Base-by-base conservation (phyloP, 2,888 invertebrate genomes). In the Cataglyphis rosenhaueri region DNA sequence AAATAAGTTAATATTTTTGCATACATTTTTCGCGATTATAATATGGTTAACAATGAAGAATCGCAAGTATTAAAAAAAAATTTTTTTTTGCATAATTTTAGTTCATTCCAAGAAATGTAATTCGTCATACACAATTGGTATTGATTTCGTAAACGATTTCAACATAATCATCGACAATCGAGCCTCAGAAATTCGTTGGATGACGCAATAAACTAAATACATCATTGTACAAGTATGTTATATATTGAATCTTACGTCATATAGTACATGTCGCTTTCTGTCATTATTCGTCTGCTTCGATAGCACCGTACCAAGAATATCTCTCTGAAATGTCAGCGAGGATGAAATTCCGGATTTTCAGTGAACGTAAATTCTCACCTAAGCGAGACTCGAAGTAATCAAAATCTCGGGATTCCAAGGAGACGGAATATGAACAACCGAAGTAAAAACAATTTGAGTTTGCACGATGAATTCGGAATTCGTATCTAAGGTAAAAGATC, bases 181-280 rank as follows among this genome's bases (percentile, higher is more conserved):
- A 41, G 38, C 4, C 8, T 29, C 41, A 6, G 1, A 64, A 75
- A 55, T 25, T 59, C 64, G 29, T 44, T 0, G 32, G 21, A 59
- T 87, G 85, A 87, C 78, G 74, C 62, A 87, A 87, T 81, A 1
- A 12, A 10, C 0, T 32, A 48, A n/a, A 68, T 82, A 68, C 75
- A 65, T 76, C 84, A 82, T 71, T 71, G 41, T 25, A 8, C 73
- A 71, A 55, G 1, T 35, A 15, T 15, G 57, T 21, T 62, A 61
- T 61, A 66, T 76, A 65, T 82, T 29, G 76, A 52, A 81, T 38
- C 48, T 87, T 84, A 78, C 73, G 61, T 79, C n/a, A 25, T 38
- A 29, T 66, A 25, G 12, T 38, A 65, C 38, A 52, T 8, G 12
- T 35, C n/a, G 18, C 8, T 38, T 59, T 32, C 57, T 48, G 75